Evolutionary conservation across 2,888 invertebrate species (phyloP).

Genomic region (Artemia sp.): DNA sequence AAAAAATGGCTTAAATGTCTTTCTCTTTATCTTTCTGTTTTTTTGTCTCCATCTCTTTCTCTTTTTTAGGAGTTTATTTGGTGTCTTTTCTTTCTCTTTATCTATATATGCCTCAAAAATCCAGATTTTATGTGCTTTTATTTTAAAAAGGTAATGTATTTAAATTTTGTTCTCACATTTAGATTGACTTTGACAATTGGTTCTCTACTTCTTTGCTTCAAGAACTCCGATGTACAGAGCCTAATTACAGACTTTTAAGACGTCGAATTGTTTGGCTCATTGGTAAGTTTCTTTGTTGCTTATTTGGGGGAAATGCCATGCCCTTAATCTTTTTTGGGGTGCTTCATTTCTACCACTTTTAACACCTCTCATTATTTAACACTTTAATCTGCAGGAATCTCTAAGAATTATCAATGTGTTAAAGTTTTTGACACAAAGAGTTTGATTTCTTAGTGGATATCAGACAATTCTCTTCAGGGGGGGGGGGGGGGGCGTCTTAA

Average conservation of each 20-base stretch:
- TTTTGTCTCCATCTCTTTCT: not conserved
- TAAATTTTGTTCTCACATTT: slow-evolving; percentile 26
- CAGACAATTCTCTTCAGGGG: too few relatives aligned
- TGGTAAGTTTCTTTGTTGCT: slow-evolving; percentile 32
- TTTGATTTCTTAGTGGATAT: too few relatives aligned
- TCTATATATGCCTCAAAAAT: not conserved
- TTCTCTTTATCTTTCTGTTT: not conserved
- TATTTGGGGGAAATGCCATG: too few relatives aligned
- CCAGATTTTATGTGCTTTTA: too few relatives aligned
- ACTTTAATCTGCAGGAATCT: too few relatives aligned
- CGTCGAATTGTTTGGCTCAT: slow-evolving; percentile 68
- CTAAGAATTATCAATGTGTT: too few relatives aligned
- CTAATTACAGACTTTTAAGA: slow-evolving; percentile 65
- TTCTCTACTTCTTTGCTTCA: slow-evolving; percentile 59
- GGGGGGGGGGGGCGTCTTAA: too few relatives aligned
- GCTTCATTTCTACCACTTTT: too few relatives aligned
- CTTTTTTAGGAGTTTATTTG: not conserved
- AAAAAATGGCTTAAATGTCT: too few relatives aligned
- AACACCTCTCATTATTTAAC: too few relatives aligned
- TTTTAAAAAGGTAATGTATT: slow-evolving; percentile 4
- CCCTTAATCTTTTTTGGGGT: too few relatives aligned
- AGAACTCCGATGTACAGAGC: slow-evolving; percentile 62
- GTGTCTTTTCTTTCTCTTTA: not conserved
- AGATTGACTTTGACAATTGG: slow-evolving; percentile 85
- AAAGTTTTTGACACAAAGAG: too few relatives aligned